Base-by-base conservation (phyloP, 2,888 invertebrate species). In the Acrocera orbiculus region DNA sequence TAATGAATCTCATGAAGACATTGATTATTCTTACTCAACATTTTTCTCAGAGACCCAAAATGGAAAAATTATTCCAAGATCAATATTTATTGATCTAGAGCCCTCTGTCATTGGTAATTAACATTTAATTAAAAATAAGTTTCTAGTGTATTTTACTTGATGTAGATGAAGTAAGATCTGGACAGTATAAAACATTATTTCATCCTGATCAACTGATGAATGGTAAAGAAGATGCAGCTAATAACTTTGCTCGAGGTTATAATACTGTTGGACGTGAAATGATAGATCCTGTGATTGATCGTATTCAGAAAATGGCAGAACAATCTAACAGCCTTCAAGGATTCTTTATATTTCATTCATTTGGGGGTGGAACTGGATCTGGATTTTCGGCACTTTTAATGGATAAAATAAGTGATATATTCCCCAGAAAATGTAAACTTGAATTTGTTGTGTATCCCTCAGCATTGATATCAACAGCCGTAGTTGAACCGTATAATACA, bases 401-500 rank as follows among this genome's bases (percentile, higher is more conserved):
- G 82, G 80, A 85, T 55, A 70, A 76, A 40, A 63, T 86, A 7
- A 73, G 75, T 1, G 76, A 81, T 7, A 82, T 81, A 51, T 86
- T 76, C 49, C 78, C 81, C 36, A 82, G 81, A 59, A 83, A 83
- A 56, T 79, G 80, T 53, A 85, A 83, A 53, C 62, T 85, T 26
- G 79, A 82, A 54, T 83, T 47, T 38, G 46, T 45, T 4, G 44
- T 48, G 1, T 47, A 49, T 37, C 47, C 47, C 24, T 43, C 45
- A 11, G 50, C 52, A 10, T 52, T 78, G 72, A 73, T 86, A 30
- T 82, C 82, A 19, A 85, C 87, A 4, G 83, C 87, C 1, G 86
- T 89, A 9, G 87, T 87, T 25, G 87, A 89, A 56, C 89, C 89
- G 0, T 89, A 89, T 63, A 90, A 90, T 56, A 77, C 89, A 1